A percentile compares a stretch with the other conserved stretches of the same genome.
phyloP scores from a whole-genome alignment of 2,113 vertebrate species.

The Cyprinodon tularosa region DNA sequence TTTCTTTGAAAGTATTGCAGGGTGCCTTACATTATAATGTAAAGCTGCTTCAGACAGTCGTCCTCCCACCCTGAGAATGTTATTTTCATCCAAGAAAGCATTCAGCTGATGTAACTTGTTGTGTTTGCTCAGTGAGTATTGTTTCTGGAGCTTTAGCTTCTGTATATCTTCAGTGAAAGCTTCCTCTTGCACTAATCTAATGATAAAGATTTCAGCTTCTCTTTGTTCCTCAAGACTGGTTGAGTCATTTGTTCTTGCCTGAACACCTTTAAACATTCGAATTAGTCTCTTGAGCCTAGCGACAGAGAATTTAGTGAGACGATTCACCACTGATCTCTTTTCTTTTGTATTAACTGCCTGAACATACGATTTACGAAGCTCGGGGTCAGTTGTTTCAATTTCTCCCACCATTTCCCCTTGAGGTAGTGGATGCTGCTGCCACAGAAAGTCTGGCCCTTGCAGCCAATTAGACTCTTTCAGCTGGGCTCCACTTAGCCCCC shows the following conservation, averaged over 20 bases:
- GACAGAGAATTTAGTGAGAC: not conserved
- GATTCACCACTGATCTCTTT: not conserved
- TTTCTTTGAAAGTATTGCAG: not conserved
- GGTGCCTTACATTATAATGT: not conserved
- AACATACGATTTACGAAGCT: not conserved
- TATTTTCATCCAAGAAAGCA: not conserved
- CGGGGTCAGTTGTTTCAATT: not conserved
- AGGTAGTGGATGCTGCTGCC: not conserved
- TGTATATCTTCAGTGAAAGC: not conserved
- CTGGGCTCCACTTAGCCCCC: too few relatives aligned
- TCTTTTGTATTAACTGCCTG: not conserved
- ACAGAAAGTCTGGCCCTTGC: not conserved
- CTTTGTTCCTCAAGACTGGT: not conserved
- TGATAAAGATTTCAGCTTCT: conserved; percentile 7
- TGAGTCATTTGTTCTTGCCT: not conserved
- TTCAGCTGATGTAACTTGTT: not conserved
- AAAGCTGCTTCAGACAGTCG: not conserved
- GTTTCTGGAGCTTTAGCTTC: not conserved
- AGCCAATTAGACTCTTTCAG: too few relatives aligned
- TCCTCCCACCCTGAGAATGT: conserved; percentile 14
- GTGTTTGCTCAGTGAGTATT: not conserved
- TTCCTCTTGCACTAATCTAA: not conserved
- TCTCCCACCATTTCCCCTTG: not conserved
- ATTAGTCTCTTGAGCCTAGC: not conserved
- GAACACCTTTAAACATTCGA: not conserved